Percentiles rank a stretch among this genome's conserved stretches.
Conservation (phyloP, 2,113 vertebrate species). For the Sarotherodon lohbergeri region DNA sequence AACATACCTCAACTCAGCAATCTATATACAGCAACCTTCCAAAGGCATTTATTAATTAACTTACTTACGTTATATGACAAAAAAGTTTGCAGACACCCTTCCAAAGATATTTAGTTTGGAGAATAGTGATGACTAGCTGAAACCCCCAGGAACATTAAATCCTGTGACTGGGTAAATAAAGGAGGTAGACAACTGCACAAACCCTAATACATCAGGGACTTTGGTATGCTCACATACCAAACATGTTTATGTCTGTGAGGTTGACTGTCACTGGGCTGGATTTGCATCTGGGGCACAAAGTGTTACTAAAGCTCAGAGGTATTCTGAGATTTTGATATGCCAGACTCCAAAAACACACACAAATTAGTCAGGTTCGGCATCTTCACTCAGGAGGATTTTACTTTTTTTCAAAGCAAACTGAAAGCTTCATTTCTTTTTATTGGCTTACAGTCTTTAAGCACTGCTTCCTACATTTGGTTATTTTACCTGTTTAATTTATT, state of each 20-base stretch:
- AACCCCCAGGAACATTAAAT: background rate
- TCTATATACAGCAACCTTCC: background rate
- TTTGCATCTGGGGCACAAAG: background rate
- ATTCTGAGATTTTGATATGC: background rate
- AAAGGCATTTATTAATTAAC: background rate
- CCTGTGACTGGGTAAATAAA: background rate
- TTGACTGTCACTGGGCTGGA: background rate
- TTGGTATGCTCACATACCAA: background rate
- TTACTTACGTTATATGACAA: background rate
- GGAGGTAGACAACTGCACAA: background rate
- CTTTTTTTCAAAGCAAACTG: background rate
- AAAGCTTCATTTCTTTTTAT: background rate
- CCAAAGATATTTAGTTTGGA: background rate
- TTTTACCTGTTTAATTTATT: background rate
- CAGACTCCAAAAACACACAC: background rate
- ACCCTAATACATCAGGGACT: background rate
- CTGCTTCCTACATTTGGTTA: background rate
- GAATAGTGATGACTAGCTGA: background rate
- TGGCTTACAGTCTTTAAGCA: background rate
- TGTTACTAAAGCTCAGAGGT: background rate
- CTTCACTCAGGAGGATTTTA: background rate
- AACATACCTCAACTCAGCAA: background rate
- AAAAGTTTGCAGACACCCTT: background rate
- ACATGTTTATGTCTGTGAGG: background rate
- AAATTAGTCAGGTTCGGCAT: background rate